These are phyloP conservation scores for Nannobrachium achirus DNA, from an alignment of 2,113 vertebrate species.

Conservation along the genomic window DNA sequence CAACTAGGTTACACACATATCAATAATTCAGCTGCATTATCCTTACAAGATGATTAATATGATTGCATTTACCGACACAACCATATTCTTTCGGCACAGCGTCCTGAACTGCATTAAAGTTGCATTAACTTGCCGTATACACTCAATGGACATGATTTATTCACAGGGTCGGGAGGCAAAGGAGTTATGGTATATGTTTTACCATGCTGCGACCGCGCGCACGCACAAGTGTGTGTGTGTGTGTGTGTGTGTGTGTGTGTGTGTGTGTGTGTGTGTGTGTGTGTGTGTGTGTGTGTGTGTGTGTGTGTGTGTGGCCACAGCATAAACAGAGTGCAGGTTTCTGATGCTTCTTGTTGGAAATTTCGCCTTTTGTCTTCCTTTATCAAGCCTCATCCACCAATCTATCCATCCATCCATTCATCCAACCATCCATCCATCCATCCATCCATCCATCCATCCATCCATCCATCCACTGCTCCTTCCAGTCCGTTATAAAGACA, in stretches of 20 bases:
- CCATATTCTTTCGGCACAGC: constrained; percentile 40
- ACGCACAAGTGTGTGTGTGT: not conserved
- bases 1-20: constrained; percentile 51
- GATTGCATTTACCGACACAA: constrained; percentile 39
- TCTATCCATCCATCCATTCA: not conserved
- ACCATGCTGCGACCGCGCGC: constrained; percentile 21
- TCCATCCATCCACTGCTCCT: not conserved
- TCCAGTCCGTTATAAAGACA: not conserved
- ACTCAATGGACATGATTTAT: constrained; percentile 59
- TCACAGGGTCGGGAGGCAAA: constrained; percentile 21
- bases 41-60: constrained; percentile 63
- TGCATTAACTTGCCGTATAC: constrained; percentile 47
- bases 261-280: constrained; percentile 3
- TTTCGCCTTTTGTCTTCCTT: constrained; percentile 1
- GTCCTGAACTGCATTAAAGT: constrained; percentile 63
- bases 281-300: not conserved
- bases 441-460: not conserved
- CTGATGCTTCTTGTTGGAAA: too few relatives aligned
- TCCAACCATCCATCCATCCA: not conserved
- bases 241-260: constrained; percentile 1
- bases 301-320: not conserved
- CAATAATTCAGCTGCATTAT: constrained; percentile 67
- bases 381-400: constrained; percentile 4
- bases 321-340: too few relatives aligned
- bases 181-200: constrained; percentile 38